Base-by-base conservation (phyloP, 2,888 invertebrate genomes). In the Aleiodes testaceus region DNA sequence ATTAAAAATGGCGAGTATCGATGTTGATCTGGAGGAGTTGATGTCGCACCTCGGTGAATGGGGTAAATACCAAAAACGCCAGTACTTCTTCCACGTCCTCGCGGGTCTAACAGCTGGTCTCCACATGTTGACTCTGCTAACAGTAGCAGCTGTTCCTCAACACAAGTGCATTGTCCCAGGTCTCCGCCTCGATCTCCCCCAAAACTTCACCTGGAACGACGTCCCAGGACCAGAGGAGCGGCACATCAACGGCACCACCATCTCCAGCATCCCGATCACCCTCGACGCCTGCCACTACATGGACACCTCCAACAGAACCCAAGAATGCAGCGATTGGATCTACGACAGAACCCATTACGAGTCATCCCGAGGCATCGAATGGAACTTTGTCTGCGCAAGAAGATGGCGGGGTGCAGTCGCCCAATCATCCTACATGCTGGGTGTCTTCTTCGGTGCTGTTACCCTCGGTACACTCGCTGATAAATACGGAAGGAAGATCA, bases 401-500 rank as follows among this genome's bases (percentile, higher is more conserved):
- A 89, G 94, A 75, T 96, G 95, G 95, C 93, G 93, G 92, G 93
- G 94, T 1, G 93, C 95, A 1, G 85, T 94, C 18, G 93, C 94
- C 0, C 95, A 96, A 84, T 92, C 93, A 3, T 83, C 90, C 53
- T 94, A 93, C 84, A 96, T 96, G 96, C 89, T 95, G 81, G 96
- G 96, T 6, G 95, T 95, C 3, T 92, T 96, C 76, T 89, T 91
- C 0, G 96, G 95, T 0, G 95, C 95, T 0, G 91, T 95, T 0
- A 90, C 91, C 0, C 89, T 95, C 22, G 96, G 96, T 11, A 91
- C 92, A 69, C 87, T 95, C 80, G 95, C 95, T 1, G 96, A 96
- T 81, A 93, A 91, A 87, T 91, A 93, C 74, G 95, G 95, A 26
- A 90, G 95, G 36, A 95, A 95, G 87, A 92, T 92, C 0, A 91